phyloP scores from a whole-genome alignment of 1,140 invertebrate species.

The Lordiphosa mommai region DNA sequence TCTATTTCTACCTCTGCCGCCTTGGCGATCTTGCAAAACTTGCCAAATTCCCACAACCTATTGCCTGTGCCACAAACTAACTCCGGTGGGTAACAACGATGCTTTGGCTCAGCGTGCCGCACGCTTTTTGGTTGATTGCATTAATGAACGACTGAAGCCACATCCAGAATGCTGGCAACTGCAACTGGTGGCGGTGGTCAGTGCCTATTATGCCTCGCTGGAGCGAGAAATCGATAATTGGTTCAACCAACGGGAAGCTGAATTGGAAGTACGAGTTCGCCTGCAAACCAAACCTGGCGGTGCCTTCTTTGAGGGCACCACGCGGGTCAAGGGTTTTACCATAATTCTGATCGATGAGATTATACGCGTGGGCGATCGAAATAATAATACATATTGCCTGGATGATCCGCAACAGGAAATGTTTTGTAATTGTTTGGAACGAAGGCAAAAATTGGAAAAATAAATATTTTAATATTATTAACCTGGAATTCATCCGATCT shows the following conservation, averaged over 20 bases:
- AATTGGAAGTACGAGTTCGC: constrained; percentile 79
- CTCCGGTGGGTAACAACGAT: constrained; percentile 80
- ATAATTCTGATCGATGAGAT: constrained; percentile 83
- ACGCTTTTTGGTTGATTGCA: constrained; percentile 81
- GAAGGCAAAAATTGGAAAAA: neutral
- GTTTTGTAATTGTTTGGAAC: constrained; percentile 81
- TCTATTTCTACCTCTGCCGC: constrained; percentile 85
- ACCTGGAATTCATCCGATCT: no score
- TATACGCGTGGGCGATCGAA: constrained; percentile 87
- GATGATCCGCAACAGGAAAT: constrained; percentile 86
- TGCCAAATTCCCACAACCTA: constrained; percentile 88
- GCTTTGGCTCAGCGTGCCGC: constrained; percentile 79
- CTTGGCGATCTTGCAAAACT: constrained; percentile 84
- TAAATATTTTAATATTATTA: no score
- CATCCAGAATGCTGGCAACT: constrained; percentile 81
- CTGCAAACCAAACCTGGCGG: constrained; percentile 84
- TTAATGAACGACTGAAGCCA: constrained; percentile 83
- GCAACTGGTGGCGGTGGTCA: constrained; percentile 11
- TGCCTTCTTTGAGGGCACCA: constrained; percentile 87
- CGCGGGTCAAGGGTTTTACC: constrained; percentile 77
- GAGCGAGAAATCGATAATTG: constrained; percentile 41
- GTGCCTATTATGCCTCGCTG: constrained; percentile 11
- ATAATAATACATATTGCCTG: constrained; percentile 86
- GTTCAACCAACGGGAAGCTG: neutral
- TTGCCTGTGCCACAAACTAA: constrained; percentile 87